Evolutionary conservation across 1,140 invertebrate genomes (phyloP), one percentile per base, ranked within the genome.

Genomic region (Sinella curviseta): DNA sequence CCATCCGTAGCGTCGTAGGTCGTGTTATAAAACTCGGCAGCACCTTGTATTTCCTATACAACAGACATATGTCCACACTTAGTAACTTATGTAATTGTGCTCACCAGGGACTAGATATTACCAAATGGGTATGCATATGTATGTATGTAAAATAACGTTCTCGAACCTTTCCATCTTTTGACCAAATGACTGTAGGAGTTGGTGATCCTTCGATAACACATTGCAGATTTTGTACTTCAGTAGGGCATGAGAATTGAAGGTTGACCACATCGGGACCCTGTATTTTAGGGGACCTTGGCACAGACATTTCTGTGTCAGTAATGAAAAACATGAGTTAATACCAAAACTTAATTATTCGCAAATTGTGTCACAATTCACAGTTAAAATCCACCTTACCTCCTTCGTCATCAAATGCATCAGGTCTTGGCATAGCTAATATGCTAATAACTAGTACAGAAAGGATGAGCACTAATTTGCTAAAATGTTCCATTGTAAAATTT

Each of bases 261-360:
- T 55, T 30, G 31, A 74, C 78, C 17, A 74, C 30, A 1, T 20
- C 8, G 31, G 80, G 57, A 36, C 78, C 81, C 4, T 34, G 1
- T 26, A 82, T 79, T 75, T 55, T 54, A 4, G 81, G 81, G 0
- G 73, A 54, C n/a, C 81, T 35, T 74, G 81, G 81, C 17, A 82
- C 81, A 28, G 78, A 60, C 39, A 79, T 77, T 35, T 79, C 80
- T 79, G n/a, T n/a, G n/a, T 76, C 1, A 14, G 48, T 20, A 78
- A 36, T 39, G 14, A 48, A 78, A 65, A 70, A 33, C 4, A 48
- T 17, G 4, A 4, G 39, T 48, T 17, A 48, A 8, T 48, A n/a
- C n/a, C n/a, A n/a, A n/a, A n/a, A n/a, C n/a, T n/a, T n/a, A n/a
- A n/a, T n/a, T n/a, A n/a, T n/a, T n/a, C n/a, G n/a, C n/a, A n/a